Percentiles rank a stretch among this genome's conserved stretches.
Conservation (phyloP, 2,113 vertebrate species). For the Chionis minor region DNA sequence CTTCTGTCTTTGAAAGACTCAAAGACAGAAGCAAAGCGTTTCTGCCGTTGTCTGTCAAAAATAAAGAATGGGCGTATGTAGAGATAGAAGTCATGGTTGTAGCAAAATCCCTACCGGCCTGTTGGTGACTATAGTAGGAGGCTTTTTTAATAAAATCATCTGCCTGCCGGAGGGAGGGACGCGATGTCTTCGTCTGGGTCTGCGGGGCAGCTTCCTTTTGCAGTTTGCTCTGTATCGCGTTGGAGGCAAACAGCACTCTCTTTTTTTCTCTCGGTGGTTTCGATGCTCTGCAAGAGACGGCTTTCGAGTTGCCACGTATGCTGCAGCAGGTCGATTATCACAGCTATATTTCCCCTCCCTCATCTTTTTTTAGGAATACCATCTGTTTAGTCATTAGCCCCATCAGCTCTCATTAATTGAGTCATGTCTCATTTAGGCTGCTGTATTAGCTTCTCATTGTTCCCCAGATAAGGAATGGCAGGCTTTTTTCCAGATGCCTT, state of each 20-base stretch:
- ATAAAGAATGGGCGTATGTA: background rate
- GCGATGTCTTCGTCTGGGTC: background rate
- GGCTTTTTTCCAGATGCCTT: conserved; percentile 59
- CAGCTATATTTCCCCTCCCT: conserved; percentile 52
- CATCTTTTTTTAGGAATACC: conserved; percentile 63
- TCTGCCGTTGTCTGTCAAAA: background rate
- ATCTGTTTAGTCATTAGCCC: conserved; percentile 74
- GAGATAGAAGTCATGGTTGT: background rate
- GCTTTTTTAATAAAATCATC: background rate
- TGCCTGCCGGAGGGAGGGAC: background rate
- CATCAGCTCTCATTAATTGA: conserved; percentile 73
- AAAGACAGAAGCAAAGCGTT: background rate
- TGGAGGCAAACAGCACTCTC: background rate
- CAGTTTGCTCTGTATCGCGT: background rate
- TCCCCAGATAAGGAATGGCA: conserved; percentile 38
- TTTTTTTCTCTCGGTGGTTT: background rate
- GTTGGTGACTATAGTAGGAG: background rate
- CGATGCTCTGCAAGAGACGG: background rate
- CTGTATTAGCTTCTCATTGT: conserved; percentile 62
- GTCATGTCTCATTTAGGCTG: conserved; percentile 68
- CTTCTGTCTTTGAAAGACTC: background rate
- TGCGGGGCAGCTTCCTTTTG: background rate
- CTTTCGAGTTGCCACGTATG: background rate
- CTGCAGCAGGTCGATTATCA: conserved; percentile 54
- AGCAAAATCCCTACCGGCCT: background rate